Percentiles rank a stretch among this genome's conserved stretches.
These are phyloP conservation scores for Chaetodon trifasciatus DNA, from an alignment of 2,797 vertebrate genomes.

Conservation along the genomic window DNA sequence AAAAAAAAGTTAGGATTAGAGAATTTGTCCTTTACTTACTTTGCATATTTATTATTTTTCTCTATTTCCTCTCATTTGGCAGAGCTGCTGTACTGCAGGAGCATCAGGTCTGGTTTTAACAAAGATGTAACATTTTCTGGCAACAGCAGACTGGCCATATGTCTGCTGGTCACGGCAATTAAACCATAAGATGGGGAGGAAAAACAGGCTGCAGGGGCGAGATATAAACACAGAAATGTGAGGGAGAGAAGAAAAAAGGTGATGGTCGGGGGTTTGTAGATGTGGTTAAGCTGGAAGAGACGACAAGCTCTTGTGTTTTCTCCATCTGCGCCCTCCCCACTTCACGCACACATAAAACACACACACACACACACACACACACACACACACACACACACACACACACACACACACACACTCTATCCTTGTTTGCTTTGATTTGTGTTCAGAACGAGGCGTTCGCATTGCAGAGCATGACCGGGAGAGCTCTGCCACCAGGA, in stretches of 20 bases:
- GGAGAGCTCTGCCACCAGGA: conserved; percentile 38
- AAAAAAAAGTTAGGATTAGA: conserved; percentile 1
- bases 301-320: conserved; percentile 45
- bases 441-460: conserved; percentile 59
- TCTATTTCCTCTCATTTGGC: conserved; percentile 20
- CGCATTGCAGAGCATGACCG: conserved; percentile 34
- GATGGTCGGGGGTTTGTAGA: conserved; percentile 28
- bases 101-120: conserved; percentile 27
- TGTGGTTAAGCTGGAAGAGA: conserved; percentile 47
- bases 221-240: conserved; percentile 28
- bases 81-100: background rate
- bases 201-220: conserved; percentile 9
- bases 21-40: background rate
- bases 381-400: conserved; percentile 12
- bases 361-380: conserved; percentile 16
- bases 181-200: conserved; percentile 22
- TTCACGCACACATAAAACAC: conserved; percentile 16
- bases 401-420: conserved; percentile 15
- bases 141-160: conserved; percentile 34
- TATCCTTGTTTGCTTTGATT: conserved; percentile 54
- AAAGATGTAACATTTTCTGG: conserved; percentile 41
- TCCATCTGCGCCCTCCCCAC: conserved; percentile 13
- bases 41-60: conserved; percentile 15
- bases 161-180: conserved; percentile 43
- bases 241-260: conserved; percentile 22